phyloP scores from a whole-genome alignment of 2,888 invertebrate genomes.

The Zaprionus bogoriensis region DNA sequence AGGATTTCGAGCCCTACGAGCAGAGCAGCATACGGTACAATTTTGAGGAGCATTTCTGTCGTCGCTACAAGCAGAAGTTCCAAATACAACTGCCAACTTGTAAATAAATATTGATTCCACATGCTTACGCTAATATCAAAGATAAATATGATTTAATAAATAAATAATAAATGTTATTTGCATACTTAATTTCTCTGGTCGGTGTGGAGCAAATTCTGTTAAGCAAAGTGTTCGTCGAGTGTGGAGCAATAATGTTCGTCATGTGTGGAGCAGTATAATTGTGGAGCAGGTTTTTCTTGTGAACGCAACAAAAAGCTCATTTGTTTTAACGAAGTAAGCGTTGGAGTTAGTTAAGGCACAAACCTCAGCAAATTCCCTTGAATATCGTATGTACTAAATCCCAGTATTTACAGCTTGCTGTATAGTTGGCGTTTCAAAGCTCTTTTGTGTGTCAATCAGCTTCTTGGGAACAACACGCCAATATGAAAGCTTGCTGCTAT shows the following conservation, averaged over 20 bases:
- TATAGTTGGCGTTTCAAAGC: too few species aligned
- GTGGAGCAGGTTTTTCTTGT: background rate
- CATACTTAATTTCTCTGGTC: background rate
- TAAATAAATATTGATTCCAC: slow-evolving; percentile 2
- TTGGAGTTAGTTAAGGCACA: background rate
- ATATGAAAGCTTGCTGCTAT: background rate
- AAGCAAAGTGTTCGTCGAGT: background rate
- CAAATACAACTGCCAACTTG: slow-evolving; percentile 62
- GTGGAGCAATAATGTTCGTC: background rate
- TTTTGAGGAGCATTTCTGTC: slow-evolving; percentile 71
- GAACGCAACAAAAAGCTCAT: background rate
- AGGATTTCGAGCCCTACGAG: slow-evolving; percentile 70
- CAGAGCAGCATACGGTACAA: slow-evolving; percentile 71
- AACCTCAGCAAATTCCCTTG: background rate
- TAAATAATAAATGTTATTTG: background rate
- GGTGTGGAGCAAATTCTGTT: slow-evolving; percentile 3
- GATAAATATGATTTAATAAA: background rate
- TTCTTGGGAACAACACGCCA: background rate
- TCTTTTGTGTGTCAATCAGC: too few species aligned
- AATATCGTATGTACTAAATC: slow-evolving; percentile 41
- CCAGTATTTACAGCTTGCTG: slow-evolving; percentile 1
- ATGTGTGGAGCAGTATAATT: background rate
- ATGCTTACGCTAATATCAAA: background rate
- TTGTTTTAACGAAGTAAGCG: background rate
- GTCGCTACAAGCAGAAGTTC: slow-evolving; percentile 67